Evolutionary conservation across 2,888 invertebrate species (phyloP), one percentile per base, ranked within the genome.

Genomic region (Drosophila cyrtoloma): DNA sequence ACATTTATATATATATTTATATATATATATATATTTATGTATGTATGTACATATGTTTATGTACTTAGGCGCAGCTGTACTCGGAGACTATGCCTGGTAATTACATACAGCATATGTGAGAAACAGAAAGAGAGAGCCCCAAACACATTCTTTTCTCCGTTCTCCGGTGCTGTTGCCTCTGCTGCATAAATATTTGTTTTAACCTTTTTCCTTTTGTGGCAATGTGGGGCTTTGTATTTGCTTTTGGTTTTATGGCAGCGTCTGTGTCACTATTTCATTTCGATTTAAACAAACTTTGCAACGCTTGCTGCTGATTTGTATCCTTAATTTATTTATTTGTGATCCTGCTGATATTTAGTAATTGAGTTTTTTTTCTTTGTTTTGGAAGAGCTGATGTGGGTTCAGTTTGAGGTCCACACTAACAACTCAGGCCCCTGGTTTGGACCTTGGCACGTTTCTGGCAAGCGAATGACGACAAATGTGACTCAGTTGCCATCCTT

Each of bases 321-420:
- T 70, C 84, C 82, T 85, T 90, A 88, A 86, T 89, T 88, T 88
- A 90, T 88, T 88, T 90, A 89, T 89, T 89, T 86, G 85, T 79
- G 88, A 88, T 88, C 84, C 83, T 71, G 35, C 83, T 70, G 86
- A 88, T 86, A 88, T 86, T 79, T 71, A 59, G 77, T 90, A 88
- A 88, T 88, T 90, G 86, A 88, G 88, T 88, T 90, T 86, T 47
- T 52, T 22, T 22, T 42, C 19, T 80, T 75, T 52, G 66, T 72
- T 60, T 56, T 70, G 64, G 63, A 65, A 65, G 69, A 66, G 61
- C 56, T 73, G 77, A 75, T 77, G 71, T 70, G 82, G 70, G 68
- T 73, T 30, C 26, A 42, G 55, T 22, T 44, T 39, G 57, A 26
- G 50, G 44, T 53, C 44, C 55, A 28, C 47, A 39, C 16, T n/a